These are phyloP conservation scores for Anolis carolinensis DNA, from an alignment of 2,113 vertebrate genomes.

Conservation along the genomic window DNA sequence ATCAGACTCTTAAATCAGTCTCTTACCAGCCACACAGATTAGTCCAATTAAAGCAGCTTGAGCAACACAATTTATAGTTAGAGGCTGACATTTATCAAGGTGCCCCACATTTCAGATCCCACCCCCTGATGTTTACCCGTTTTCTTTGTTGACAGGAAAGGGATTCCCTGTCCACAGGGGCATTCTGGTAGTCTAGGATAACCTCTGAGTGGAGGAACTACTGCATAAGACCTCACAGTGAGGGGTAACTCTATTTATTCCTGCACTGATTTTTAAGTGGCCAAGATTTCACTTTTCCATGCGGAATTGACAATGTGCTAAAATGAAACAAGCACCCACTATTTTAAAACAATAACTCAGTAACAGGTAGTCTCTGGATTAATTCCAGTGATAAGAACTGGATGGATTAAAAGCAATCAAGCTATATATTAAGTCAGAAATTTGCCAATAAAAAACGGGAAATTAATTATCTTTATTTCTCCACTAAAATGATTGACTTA, in stretches of 20 bases:
- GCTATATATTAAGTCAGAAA: too few species aligned
- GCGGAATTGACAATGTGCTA: neutral
- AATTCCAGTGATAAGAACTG: too few species aligned
- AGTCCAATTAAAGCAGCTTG: conserved; percentile 23
- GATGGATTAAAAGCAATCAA: too few species aligned
- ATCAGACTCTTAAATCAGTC: conserved; percentile 6
- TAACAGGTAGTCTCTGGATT: neutral
- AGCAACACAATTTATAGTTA: neutral
- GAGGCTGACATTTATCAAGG: conserved; percentile 13
- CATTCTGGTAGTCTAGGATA: neutral
- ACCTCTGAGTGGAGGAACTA: neutral
- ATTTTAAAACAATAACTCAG: neutral
- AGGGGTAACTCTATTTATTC: neutral
- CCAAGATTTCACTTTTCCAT: neutral
- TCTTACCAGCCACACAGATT: conserved; percentile 8
- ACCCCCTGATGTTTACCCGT: neutral
- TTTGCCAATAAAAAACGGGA: too few species aligned
- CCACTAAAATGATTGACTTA: too few species aligned
- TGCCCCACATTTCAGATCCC: neutral
- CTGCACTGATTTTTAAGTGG: neutral
- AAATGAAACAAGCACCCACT: neutral
- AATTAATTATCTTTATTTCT: too few species aligned
- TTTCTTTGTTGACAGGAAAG: neutral
- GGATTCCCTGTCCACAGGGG: too few species aligned
- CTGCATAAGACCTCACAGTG: neutral